Conservation (phyloP, 2,113 vertebrate genomes). For the Oreochromis aureus region DNA sequence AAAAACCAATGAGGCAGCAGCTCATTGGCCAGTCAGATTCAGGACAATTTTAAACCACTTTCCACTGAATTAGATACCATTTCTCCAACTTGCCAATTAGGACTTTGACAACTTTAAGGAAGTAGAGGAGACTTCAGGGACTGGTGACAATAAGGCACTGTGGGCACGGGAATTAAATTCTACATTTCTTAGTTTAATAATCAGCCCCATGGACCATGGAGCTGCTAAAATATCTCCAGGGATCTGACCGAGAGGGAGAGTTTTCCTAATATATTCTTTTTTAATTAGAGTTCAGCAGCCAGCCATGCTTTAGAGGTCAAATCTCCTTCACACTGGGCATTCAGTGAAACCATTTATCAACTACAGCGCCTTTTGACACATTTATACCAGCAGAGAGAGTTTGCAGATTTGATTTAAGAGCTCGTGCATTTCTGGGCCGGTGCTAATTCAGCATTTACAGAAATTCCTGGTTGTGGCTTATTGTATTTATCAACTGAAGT, state of each 20-base stretch:
- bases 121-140: slow-evolving; percentile 5
- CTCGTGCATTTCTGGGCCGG: background rate
- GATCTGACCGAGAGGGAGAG: background rate
- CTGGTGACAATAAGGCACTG: background rate
- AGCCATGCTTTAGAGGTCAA: slow-evolving; percentile 10
- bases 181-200: slow-evolving; percentile 26
- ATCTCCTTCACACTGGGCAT: background rate
- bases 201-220: slow-evolving; percentile 13
- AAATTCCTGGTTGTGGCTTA: background rate
- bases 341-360: background rate
- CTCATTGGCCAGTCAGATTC: background rate
- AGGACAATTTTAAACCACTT: slow-evolving; percentile 15
- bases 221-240: slow-evolving; percentile 19
- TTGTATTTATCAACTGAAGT: background rate
- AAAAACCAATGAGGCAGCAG: slow-evolving; percentile 4
- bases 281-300: slow-evolving; percentile 12
- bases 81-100: slow-evolving; percentile 45
- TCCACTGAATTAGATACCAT: slow-evolving; percentile 10
- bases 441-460: background rate
- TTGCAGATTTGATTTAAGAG: background rate
- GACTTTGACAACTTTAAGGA: slow-evolving; percentile 14
- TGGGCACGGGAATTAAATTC: background rate
- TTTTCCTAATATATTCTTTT: background rate
- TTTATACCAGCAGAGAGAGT: background rate
- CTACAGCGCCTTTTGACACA: background rate